A percentile compares a stretch with the other conserved stretches of the same genome.
Evolutionary conservation across 2,888 invertebrate genomes (phyloP).

Genomic region (Cantharis nigra): DNA sequence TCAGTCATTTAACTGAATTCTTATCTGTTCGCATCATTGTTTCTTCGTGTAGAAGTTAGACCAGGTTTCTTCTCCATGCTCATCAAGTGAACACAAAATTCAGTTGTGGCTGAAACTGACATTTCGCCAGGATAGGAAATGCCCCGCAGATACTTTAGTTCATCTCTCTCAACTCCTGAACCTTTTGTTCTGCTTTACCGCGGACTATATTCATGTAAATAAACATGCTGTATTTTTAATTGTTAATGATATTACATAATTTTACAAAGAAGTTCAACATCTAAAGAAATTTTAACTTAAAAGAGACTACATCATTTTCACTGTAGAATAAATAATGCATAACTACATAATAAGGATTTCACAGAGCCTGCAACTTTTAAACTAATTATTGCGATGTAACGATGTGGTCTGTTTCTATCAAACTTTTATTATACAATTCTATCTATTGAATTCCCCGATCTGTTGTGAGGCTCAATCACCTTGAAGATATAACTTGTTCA

Average conservation of each 20-base stretch:
- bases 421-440: not conserved
- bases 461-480: not conserved
- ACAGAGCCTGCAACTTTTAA: not conserved
- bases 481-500: not conserved
- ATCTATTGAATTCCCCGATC: not conserved
- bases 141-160: constrained; percentile 45
- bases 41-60: constrained; percentile 5
- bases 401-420: not conserved
- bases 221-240: constrained; percentile 26
- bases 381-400: not conserved
- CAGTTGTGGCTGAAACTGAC: constrained; percentile 38
- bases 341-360: not conserved
- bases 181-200: constrained; percentile 23
- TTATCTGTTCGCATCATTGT: constrained; percentile 30
- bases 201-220: constrained; percentile 24
- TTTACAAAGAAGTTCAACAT: constrained; percentile 11
- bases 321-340: not conserved
- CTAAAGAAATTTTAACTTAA: constrained; percentile 10
- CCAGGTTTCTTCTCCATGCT: constrained; percentile 36
- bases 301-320: constrained; percentile 14
- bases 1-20: constrained; percentile 25
- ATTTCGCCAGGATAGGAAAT: constrained; percentile 42
- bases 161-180: constrained; percentile 24
- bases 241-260: constrained; percentile 27
- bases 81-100: constrained; percentile 28